Conservation (phyloP, 2,113 vertebrate genomes). For the Osmerus eperlanus region DNA sequence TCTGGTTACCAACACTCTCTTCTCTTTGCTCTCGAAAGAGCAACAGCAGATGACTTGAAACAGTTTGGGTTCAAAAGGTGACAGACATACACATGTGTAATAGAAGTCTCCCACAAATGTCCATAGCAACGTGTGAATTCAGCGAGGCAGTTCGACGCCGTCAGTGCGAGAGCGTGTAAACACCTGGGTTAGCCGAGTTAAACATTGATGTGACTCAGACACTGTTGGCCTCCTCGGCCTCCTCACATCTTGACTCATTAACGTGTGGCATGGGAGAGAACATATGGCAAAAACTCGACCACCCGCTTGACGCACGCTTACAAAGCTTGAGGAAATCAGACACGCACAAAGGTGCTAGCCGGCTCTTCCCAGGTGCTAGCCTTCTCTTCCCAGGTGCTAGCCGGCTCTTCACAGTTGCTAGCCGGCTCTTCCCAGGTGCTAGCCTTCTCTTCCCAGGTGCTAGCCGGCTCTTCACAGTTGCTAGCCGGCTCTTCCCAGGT, state of each 20-base stretch:
- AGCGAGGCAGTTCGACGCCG: constrained; percentile 40
- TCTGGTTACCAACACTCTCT: not conserved
- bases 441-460: too few species aligned
- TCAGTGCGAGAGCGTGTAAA: constrained; percentile 41
- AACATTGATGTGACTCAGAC: constrained; percentile 38
- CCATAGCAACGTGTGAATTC: constrained; percentile 39
- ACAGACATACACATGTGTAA: constrained; percentile 42
- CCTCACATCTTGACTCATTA: constrained; percentile 51
- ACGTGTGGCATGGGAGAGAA: constrained; percentile 52
- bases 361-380: constrained; percentile 1
- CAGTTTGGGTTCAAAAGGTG: constrained; percentile 34
- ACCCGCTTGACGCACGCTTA: constrained; percentile 30
- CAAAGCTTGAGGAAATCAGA: constrained; percentile 50
- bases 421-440: too few species aligned
- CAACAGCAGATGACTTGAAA: constrained; percentile 37
- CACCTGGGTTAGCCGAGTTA: not conserved
- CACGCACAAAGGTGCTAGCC: constrained; percentile 33
- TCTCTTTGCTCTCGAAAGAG: not conserved
- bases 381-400: too few species aligned
- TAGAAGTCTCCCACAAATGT: constrained; percentile 46
- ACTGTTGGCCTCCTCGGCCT: constrained; percentile 30
- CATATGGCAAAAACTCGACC: constrained; percentile 63
- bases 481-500: constrained; percentile 4
- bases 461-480: too few species aligned
- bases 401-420: too few species aligned